Evolutionary conservation across 1,140 invertebrate species (phyloP), one percentile per base, ranked within the genome.

Genomic region (Dendrolimus kikuchii): DNA sequence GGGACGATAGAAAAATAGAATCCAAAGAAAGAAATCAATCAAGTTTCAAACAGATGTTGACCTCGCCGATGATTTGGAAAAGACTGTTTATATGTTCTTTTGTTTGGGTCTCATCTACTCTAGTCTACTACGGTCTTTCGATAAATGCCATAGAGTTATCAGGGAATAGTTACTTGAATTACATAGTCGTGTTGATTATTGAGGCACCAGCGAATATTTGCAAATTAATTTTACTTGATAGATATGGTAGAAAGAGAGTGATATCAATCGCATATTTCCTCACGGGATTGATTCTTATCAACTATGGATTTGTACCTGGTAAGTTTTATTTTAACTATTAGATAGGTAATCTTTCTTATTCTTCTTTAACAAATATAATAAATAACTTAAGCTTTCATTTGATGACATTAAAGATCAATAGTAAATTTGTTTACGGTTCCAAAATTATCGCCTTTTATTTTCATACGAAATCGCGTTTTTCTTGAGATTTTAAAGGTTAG

Each of bases 111-210:
- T 90, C 92, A 2, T 92, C 91, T 55, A 91, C 92, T 8, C 89
- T 95, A 53, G 90, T 95, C 5, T 96, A 95, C 73, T 96, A 95
- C 63, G 95, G 94, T 2, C 76, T 96, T 7, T 94, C 94, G 1
- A 88, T 93, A 36, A 92, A 92, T 52, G 90, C 92, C 0, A 91
- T 91, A 56, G 89, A 91, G 51, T 76, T 93, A 10, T 91, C 89
- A 9, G 92, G 92, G 7, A 90, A 92, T 62, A 90, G 90, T 56
- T 92, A 91, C 65, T 52, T 87, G 54, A 90, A 90, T 64, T 90
- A 91, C 55, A 88, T 89, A 37, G 83, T 90, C 6, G 88, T 91
- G 4, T 73, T 88, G 6, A 60, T 89, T 2, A 88, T 91, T 37
- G 90, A 91, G 66, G 89, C 90, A 6, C 90, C 90, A 4, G 89